Percentiles rank a stretch among this genome's conserved stretches.
phyloP scores from a whole-genome alignment of 2,888 invertebrate genomes.

The Cinara cedri region DNA sequence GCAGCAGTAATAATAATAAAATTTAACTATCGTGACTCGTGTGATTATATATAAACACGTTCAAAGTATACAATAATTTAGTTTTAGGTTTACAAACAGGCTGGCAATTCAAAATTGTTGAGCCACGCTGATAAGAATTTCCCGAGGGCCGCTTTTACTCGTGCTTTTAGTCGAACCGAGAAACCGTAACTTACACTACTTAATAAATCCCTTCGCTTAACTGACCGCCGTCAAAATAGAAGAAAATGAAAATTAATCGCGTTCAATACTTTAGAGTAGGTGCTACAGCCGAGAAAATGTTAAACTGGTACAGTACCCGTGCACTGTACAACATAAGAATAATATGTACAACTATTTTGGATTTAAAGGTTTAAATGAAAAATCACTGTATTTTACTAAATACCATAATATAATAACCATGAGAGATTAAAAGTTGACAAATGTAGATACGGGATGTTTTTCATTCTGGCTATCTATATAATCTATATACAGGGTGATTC shows the following conservation, averaged over 20 bases:
- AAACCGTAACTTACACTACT: not conserved
- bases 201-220: not conserved
- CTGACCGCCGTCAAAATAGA: not conserved
- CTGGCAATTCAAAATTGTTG: too few relatives aligned
- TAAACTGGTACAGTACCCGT: too few relatives aligned
- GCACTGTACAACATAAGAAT: too few relatives aligned
- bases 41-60: not conserved
- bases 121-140: too few relatives aligned
- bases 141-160: not conserved
- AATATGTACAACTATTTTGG: too few relatives aligned
- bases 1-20: not conserved
- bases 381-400: too few relatives aligned
- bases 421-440: too few relatives aligned
- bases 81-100: not conserved
- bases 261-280: slow-evolving; percentile 14
- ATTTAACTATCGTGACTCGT: not conserved
- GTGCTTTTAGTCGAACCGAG: not conserved
- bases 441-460: too few relatives aligned
- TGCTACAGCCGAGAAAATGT: not conserved
- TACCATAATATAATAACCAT: too few relatives aligned
- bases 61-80: not conserved
- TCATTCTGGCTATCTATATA: too few relatives aligned
- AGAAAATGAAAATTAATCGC: slow-evolving; percentile 22
- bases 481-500: too few relatives aligned
- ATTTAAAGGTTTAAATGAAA: too few relatives aligned